A percentile compares a stretch with the other conserved stretches of the same genome.
Conservation (phyloP, 2,797 vertebrate genomes). For the Cirrhinus molitorella region DNA sequence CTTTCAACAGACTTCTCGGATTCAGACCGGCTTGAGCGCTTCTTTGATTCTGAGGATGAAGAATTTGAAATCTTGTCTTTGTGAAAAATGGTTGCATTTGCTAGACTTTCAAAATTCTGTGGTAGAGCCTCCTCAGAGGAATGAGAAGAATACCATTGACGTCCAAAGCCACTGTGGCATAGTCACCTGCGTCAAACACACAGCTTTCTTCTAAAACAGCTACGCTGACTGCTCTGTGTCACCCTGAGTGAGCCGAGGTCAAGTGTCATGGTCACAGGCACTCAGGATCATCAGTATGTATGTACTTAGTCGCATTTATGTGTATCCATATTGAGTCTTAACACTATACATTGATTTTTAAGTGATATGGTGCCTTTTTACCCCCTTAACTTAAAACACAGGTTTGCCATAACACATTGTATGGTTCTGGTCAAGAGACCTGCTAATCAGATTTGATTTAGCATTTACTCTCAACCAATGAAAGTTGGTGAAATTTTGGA, state of each 20-base stretch:
- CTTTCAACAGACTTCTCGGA: conserved; percentile 90
- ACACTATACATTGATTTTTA: conserved; percentile 80
- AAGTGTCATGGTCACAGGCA: conserved; percentile 69
- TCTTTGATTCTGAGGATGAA: conserved; percentile 98
- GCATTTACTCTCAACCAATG: conserved; percentile 58
- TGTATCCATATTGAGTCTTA: conserved; percentile 80
- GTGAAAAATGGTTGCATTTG: conserved; percentile 77
- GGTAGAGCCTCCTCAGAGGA: conserved; percentile 34
- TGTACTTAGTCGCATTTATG: conserved; percentile 73
- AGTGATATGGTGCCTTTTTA: conserved; percentile 83
- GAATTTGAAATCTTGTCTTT: conserved; percentile 98
- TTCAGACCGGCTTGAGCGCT: conserved; percentile 91
- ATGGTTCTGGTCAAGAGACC: conserved; percentile 60
- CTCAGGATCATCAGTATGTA: conserved; percentile 74
- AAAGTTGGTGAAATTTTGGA: conserved; percentile 66
- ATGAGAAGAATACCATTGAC: conserved; percentile 67
- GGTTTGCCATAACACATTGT: conserved; percentile 74
- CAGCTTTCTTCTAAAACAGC: conserved; percentile 70
- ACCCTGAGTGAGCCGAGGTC: conserved; percentile 66
- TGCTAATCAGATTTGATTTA: conserved; percentile 46
- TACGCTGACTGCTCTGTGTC: conserved; percentile 68
- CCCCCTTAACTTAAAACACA: conserved; percentile 65
- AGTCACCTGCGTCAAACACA: conserved; percentile 65
- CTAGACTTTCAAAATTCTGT: conserved; percentile 51
- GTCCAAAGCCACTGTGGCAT: conserved; percentile 66